Conservation (phyloP, 1,140 invertebrate species). For the Drosophila willistoni region DNA sequence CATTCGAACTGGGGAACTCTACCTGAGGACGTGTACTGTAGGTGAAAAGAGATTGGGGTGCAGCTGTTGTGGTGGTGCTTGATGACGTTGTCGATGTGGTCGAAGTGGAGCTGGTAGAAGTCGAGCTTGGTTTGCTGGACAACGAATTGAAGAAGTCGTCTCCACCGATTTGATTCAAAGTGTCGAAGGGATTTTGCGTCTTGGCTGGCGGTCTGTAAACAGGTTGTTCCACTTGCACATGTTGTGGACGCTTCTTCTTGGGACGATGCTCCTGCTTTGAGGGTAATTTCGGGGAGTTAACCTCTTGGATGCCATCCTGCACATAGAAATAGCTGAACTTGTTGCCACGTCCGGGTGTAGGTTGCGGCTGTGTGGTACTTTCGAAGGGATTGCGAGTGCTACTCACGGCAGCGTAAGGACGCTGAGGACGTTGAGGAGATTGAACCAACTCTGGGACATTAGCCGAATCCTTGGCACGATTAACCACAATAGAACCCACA, state of each 20-base stretch:
- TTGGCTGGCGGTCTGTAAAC: constrained; percentile 61
- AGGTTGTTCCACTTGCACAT: constrained; percentile 57
- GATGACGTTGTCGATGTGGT: constrained; percentile 50
- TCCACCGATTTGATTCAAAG: constrained; percentile 73
- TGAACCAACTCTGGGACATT: constrained; percentile 36
- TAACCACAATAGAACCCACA: constrained; percentile 92
- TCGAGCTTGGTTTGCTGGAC: constrained; percentile 44
- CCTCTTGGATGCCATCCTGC: constrained; percentile 77
- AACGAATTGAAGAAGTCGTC: constrained; percentile 75
- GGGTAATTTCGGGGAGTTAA: constrained; percentile 62
- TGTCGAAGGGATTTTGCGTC: constrained; percentile 69
- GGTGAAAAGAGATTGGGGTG: constrained; percentile 64
- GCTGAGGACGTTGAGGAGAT: constrained; percentile 43
- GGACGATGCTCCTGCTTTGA: constrained; percentile 68
- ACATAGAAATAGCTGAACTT: constrained; percentile 78
- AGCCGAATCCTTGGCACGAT: constrained; percentile 70
- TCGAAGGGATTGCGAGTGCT: constrained; percentile 70
- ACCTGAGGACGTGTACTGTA: constrained; percentile 70
- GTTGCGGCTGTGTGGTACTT: constrained; percentile 50
- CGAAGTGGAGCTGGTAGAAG: constrained; percentile 53
- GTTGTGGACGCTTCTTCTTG: constrained; percentile 74
- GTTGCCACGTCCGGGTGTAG: constrained; percentile 57
- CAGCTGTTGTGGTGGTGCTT: constrained; percentile 66
- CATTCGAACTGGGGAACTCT: constrained; percentile 72
- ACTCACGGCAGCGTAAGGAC: constrained; percentile 40